Evolutionary conservation across 2,113 vertebrate species (phyloP).

Genomic region (Vicugna pacos): DNA sequence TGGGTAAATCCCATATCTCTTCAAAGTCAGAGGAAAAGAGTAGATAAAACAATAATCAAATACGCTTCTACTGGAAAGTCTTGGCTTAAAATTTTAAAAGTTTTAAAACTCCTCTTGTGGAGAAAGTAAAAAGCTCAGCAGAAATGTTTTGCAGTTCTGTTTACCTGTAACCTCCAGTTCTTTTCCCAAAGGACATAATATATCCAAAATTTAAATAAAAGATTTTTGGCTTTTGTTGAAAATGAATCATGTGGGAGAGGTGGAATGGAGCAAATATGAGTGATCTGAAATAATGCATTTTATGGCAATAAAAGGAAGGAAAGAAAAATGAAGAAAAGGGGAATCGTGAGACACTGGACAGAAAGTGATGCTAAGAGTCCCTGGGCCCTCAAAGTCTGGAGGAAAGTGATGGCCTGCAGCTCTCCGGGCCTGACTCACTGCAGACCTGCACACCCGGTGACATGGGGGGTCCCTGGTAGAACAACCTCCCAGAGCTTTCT

Average conservation of each 20-base stretch:
- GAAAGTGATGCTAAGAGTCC: not conserved
- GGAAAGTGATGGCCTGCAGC: not conserved
- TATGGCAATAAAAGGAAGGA: not conserved
- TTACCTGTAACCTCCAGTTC: not conserved
- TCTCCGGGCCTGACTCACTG: not conserved
- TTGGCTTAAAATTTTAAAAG: not conserved
- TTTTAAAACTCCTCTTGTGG: too few species aligned
- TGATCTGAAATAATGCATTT: not conserved
- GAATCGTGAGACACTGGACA: not conserved
- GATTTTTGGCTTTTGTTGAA: not conserved
- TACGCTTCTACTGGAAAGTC: not conserved
- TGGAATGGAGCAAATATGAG: not conserved
- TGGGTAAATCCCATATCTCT: not conserved
- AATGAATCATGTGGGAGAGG: not conserved
- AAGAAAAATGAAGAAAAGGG: not conserved
- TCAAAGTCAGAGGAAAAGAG: not conserved
- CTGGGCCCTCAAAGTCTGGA: not conserved
- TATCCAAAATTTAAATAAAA: not conserved
- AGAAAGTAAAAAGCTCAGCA: not conserved
- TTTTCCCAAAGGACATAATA: not conserved
- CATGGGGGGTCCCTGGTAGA: not conserved
- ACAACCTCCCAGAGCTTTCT: too few species aligned
- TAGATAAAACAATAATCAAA: not conserved
- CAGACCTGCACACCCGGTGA: not conserved
- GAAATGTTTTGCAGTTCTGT: not conserved